Evolutionary conservation across 2,888 invertebrate genomes (phyloP).

Genomic region (Theodoxus fluviatilis): DNA sequence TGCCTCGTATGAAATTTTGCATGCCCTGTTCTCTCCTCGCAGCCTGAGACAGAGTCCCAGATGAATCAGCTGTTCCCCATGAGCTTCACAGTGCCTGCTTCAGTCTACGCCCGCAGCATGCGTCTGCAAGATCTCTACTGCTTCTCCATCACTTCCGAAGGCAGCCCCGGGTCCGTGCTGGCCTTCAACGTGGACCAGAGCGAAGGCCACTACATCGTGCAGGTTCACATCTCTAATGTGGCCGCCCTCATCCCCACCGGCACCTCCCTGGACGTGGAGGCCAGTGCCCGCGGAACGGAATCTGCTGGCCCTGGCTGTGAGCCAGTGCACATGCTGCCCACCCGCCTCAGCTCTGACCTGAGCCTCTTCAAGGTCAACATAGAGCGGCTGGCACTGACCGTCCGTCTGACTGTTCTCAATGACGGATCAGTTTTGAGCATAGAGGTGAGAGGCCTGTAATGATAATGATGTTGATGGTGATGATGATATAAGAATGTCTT

Average conservation of each 20-base stretch:
- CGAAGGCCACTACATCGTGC: slow-evolving; percentile 45
- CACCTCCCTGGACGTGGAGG: slow-evolving; percentile 47
- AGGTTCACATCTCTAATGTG: slow-evolving; percentile 57
- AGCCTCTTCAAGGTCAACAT: slow-evolving; percentile 46
- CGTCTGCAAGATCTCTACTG: slow-evolving; percentile 45
- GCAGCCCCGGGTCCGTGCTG: slow-evolving; percentile 38
- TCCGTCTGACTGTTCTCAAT: too few relatives aligned
- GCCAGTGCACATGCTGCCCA: slow-evolving; percentile 47
- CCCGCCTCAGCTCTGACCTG: slow-evolving; percentile 39
- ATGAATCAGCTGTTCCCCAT: slow-evolving; percentile 37
- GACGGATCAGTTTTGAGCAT: too few relatives aligned
- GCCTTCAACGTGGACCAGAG: slow-evolving; percentile 50
- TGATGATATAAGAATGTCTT: too few relatives aligned
- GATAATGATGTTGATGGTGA: too few relatives aligned
- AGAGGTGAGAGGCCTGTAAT: too few relatives aligned
- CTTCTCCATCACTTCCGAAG: slow-evolving; percentile 43
- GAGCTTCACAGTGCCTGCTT: slow-evolving; percentile 37
- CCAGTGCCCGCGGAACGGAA: slow-evolving; percentile 41
- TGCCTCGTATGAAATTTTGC: too few relatives aligned
- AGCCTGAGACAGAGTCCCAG: slow-evolving; percentile 38
- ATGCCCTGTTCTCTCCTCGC: too few relatives aligned
- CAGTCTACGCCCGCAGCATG: slow-evolving; percentile 33
- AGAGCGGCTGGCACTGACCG: slow-evolving; percentile 49
- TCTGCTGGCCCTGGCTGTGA: slow-evolving; percentile 41
- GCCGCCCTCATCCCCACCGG: slow-evolving; percentile 45